phyloP scores from a whole-genome alignment of 2,888 invertebrate species.

The Eupithecia centaureata region DNA sequence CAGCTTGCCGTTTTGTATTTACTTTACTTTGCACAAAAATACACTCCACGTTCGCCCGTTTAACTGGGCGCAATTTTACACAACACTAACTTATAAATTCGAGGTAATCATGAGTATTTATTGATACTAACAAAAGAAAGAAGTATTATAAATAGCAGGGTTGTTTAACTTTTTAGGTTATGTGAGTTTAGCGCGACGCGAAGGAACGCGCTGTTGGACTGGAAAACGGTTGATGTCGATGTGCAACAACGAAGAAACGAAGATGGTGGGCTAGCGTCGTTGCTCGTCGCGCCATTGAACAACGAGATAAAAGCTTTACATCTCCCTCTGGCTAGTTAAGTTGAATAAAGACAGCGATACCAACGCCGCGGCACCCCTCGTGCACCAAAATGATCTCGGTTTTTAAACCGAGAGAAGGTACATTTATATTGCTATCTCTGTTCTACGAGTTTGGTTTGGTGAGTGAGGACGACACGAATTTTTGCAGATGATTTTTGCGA shows the following conservation, averaged over 20 bases:
- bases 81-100: conserved; percentile 80
- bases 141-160: conserved; percentile 68
- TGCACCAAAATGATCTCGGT: conserved; percentile 39
- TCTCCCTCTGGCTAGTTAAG: conserved; percentile 50
- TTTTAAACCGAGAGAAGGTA: conserved; percentile 44
- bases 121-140: conserved; percentile 63
- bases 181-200: conserved; percentile 80
- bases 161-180: conserved; percentile 79
- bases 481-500: conserved; percentile 26
- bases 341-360: conserved; percentile 60
- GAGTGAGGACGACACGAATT: conserved; percentile 8
- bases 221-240: conserved; percentile 81
- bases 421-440: conserved; percentile 45
- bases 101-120: conserved; percentile 80
- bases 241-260: conserved; percentile 68
- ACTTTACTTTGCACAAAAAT: conserved; percentile 85
- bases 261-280: conserved; percentile 62
- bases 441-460: conserved; percentile 34
- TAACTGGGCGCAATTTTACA: conserved; percentile 72
- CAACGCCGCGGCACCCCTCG: conserved; percentile 38
- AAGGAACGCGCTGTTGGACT: conserved; percentile 81
- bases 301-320: conserved; percentile 46
- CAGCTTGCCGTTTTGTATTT: conserved; percentile 95
- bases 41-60: conserved; percentile 78
- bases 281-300: conserved; percentile 52